Evolutionary conservation across 2,797 vertebrate genomes (phyloP).

Genomic region (Platalea minor): DNA sequence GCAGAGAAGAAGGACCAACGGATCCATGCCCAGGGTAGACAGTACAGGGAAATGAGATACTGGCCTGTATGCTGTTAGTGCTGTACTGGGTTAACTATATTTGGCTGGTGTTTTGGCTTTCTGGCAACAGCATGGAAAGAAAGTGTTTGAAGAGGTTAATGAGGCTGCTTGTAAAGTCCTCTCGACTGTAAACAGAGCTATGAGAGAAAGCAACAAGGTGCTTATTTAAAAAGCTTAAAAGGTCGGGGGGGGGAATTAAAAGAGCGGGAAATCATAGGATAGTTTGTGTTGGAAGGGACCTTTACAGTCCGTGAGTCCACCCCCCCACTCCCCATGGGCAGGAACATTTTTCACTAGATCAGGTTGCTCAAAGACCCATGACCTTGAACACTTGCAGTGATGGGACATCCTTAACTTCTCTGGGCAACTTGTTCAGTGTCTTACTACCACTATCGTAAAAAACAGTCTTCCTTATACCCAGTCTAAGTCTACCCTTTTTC

Average conservation of each 20-base stretch:
- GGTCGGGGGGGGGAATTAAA: neutral
- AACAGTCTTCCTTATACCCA: neutral
- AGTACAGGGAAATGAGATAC: neutral
- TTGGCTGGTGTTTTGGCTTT: neutral
- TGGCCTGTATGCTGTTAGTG: neutral
- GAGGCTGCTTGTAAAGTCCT: neutral
- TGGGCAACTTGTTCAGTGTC: neutral
- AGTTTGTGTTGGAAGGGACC: neutral
- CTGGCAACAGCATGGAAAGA: neutral
- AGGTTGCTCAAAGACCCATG: neutral
- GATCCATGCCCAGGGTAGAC: rapidly evolving
- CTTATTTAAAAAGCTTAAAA: neutral
- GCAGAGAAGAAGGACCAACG: neutral
- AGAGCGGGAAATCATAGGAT: neutral
- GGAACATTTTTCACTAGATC: neutral
- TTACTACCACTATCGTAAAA: neutral
- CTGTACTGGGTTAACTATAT: rapidly evolving
- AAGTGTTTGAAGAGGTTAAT: neutral
- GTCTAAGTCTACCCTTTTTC: neutral
- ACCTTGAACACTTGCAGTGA: neutral
- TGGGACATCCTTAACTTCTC: neutral
- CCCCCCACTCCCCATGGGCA: neutral
- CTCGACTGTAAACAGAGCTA: neutral
- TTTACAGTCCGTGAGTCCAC: neutral
- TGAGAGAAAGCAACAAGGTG: neutral